These are phyloP conservation scores for Limnephilus auricula DNA, from an alignment of 2,888 invertebrate genomes.

Conservation along the genomic window DNA sequence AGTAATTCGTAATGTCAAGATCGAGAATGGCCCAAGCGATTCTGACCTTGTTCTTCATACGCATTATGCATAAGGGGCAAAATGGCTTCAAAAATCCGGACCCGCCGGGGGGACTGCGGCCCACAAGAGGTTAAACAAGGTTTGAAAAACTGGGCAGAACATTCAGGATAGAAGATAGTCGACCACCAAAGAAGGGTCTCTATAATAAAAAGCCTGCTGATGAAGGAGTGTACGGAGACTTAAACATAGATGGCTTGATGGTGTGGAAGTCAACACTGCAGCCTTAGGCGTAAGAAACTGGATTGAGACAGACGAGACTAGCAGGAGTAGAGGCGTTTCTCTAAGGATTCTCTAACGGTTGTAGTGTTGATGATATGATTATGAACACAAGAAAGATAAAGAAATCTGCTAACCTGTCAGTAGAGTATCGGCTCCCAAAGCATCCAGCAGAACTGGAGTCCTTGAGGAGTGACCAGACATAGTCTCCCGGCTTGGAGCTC, in stretches of 20 bases:
- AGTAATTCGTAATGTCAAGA: no score
- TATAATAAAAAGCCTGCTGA: no score
- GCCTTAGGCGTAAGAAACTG: not conserved
- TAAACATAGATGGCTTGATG: not conserved
- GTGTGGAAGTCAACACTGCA: not conserved
- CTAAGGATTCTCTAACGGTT: not conserved
- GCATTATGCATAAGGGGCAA: no score
- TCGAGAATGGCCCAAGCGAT: no score
- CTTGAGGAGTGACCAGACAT: slow-evolving; percentile 51
- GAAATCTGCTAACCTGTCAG: slow-evolving; percentile 52
- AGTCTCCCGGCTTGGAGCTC: slow-evolving; percentile 61
- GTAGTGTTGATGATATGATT: not conserved
- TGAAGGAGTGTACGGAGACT: not conserved
- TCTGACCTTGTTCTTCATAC: no score
- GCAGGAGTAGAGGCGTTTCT: not conserved
- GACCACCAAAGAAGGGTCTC: no score
- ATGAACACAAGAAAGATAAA: not conserved
- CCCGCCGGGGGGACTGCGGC: no score
- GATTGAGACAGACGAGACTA: not conserved
- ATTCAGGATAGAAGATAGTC: no score
- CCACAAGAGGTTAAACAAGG: no score
- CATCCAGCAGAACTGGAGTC: slow-evolving; percentile 58
- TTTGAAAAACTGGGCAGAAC: no score
- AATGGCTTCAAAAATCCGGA: no score
- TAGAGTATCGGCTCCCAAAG: slow-evolving; percentile 59